These are phyloP conservation scores for Phymatocera aterrima DNA, from an alignment of 2,888 invertebrate genomes.

Conservation along the genomic window DNA sequence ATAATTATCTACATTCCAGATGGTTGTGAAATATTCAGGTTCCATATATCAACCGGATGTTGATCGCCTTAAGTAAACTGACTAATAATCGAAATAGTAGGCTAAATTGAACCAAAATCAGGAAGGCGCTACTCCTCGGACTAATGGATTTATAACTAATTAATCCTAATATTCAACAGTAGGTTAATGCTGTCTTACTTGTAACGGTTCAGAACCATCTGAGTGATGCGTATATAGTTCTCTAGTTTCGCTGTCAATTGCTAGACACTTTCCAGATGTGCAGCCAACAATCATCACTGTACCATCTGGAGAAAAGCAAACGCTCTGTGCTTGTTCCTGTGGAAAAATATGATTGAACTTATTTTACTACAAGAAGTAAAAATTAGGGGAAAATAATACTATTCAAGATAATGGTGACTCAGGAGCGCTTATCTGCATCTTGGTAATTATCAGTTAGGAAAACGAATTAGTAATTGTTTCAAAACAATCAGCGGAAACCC, in stretches of 20 bases:
- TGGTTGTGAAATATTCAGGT: too few species aligned
- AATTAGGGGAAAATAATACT: too few species aligned
- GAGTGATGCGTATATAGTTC: constrained; percentile 83
- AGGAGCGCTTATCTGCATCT: neutral
- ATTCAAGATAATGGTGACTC: too few species aligned
- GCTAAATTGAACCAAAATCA: too few species aligned
- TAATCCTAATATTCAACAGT: neutral
- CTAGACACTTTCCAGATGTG: constrained; percentile 88
- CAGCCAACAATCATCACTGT: constrained; percentile 87
- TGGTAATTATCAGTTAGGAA: neutral
- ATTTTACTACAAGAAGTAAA: too few species aligned
- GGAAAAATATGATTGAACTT: too few species aligned
- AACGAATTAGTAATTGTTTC: neutral
- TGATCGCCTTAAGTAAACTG: too few species aligned
- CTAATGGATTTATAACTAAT: neutral
- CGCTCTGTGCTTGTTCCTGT: constrained; percentile 90
- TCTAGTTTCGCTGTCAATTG: constrained; percentile 87
- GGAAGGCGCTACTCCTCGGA: too few species aligned
- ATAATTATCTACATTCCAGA: too few species aligned
- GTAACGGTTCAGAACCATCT: constrained; percentile 81
- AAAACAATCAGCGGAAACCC: neutral
- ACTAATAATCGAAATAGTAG: too few species aligned
- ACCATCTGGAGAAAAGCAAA: constrained; percentile 88
- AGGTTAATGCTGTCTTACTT: constrained; percentile 69
- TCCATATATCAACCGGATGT: too few species aligned